A percentile compares a stretch with the other conserved stretches of the same genome.
phyloP scores from a whole-genome alignment of 1,140 invertebrate genomes.

The Brevipalpus yothersi region DNA sequence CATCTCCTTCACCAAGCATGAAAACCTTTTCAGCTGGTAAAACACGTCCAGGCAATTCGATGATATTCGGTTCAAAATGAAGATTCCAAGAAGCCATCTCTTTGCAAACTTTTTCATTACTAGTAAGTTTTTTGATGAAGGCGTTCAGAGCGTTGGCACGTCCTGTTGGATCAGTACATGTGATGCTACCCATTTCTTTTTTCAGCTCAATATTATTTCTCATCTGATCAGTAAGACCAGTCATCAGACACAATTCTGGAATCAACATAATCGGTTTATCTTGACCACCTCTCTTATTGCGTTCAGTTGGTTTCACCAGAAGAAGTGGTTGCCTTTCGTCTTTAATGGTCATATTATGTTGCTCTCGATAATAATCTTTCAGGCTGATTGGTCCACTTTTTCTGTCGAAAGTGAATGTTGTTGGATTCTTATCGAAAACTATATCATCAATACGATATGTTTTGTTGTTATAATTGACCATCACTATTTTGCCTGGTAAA shows the following conservation, averaged over 20 bases:
- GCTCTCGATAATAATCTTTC: conserved; percentile 19
- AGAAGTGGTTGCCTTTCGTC: conserved; percentile 20
- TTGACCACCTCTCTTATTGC: not conserved
- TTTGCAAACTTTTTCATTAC: conserved; percentile 17
- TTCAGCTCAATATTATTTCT: conserved; percentile 8
- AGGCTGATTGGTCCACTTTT: too few species aligned
- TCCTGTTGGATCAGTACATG: conserved; percentile 26
- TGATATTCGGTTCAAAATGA: conserved; percentile 17
- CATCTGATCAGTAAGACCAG: conserved; percentile 17
- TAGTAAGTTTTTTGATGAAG: conserved; percentile 17
- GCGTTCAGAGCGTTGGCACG: conserved; percentile 4
- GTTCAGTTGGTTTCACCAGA: conserved; percentile 6
- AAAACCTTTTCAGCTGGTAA: conserved; percentile 19
- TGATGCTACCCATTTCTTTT: conserved; percentile 40
- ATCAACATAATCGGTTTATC: conserved; percentile 13
- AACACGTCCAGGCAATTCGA: conserved; percentile 19
- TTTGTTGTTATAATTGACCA: too few species aligned
- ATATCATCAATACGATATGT: too few species aligned
- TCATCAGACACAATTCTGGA: conserved; percentile 20
- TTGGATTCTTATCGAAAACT: too few species aligned
- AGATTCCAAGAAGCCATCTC: conserved; percentile 24
- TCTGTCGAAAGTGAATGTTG: too few species aligned
- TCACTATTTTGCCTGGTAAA: too few species aligned
- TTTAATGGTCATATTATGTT: conserved; percentile 18
- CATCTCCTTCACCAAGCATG: conserved; percentile 17